Base-by-base conservation (phyloP, 2,888 invertebrate species). In the Eupsilia transversa region DNA sequence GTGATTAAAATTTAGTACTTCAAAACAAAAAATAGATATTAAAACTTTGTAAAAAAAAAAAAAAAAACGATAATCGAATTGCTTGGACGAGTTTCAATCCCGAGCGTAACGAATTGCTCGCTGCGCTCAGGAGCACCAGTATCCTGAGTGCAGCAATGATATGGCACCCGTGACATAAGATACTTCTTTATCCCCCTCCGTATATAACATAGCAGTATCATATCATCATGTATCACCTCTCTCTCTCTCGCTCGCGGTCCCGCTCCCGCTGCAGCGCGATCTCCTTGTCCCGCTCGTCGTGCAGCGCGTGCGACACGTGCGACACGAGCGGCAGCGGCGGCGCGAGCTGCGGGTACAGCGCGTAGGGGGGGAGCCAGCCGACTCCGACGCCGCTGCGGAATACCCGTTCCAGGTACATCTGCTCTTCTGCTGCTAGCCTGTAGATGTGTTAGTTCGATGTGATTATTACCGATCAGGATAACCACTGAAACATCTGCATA, bases 381-480 rank as follows among this genome's bases (percentile, higher is more conserved):
- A 94, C 95, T 88, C 92, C 97, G 80, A 93, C 93, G 75, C 95
- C 95, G 94, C 97, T 96, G 80, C 97, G 97, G 87, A 97, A 97
- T 84, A 97, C 97, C 87, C 98, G 97, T 94, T 99, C 99, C 93
- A 99, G 97, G 96, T 99, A 98, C 94, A 99, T 96, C 90, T 98
- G 98, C 94, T 99, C 99, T 91, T 98, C 98, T 81, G 97, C 91
- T 88, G 96, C 92, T 92, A 97, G 90, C 95, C 97, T 93, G 95
- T 41, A 30, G 10, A 20, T 12, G 52, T 17, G 30, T 12, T n/a
- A n/a, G n/a, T 65, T 49, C 17, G 0, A 49, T 49, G 6, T 65
- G 33, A 65, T 33, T 6, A 33, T n/a, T 33, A 49, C 49, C 33
- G 10, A 33, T 10, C n/a, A 1, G 10, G 33, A 33, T 33, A 33